Base-by-base conservation (phyloP, 2,797 vertebrate genomes). In the Pseudochromis fuscus region DNA sequence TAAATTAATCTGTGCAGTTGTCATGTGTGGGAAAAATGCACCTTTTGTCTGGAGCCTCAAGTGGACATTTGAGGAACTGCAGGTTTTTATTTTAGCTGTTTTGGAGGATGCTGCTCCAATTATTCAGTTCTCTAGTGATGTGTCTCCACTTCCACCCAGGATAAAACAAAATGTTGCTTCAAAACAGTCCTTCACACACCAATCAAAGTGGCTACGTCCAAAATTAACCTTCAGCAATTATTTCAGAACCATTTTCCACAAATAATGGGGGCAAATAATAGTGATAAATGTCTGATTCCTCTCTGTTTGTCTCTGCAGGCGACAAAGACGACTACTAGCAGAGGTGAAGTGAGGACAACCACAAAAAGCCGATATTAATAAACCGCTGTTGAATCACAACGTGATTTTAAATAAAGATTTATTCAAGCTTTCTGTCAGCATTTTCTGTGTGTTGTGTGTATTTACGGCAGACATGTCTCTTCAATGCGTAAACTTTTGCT, bases 331-430 rank as follows among this genome's bases (percentile, higher is more conserved):
- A 90, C 44, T 75, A 87, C 40, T 76, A 64, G 72, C 42, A 40
- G 53, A 31, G 48, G 65, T 31, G 51, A 75, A 33, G 2, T 11
- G 62, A 51, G 38, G 11, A 30, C 66, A 71, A 80, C 27, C 23
- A 55, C 64, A 61, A 35, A 68, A 49, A 63, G 44, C 60, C 31
- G 18, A 57, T 38, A 21, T 30, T 21, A n/a, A 59, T 49, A 64
- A 61, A 73, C 19, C 27, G 11, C 27, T 66, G n/a, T 78, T 27
- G 46, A 82, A 77, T 75, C 33, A 64, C 67, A 4, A 7, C 52
- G 64, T 75, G 9, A 30, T 5, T 73, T 80, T 77, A 44, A 89
- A 90, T 87, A 91, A 90, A 91, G 59, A 81, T 68, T 58, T 11
- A 78, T 84, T 89, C 21, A 82, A 80, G 49, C 77, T 82, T 86